These are phyloP conservation scores for Lucinisca nassula DNA, from an alignment of 2,888 invertebrate species.

Conservation along the genomic window DNA sequence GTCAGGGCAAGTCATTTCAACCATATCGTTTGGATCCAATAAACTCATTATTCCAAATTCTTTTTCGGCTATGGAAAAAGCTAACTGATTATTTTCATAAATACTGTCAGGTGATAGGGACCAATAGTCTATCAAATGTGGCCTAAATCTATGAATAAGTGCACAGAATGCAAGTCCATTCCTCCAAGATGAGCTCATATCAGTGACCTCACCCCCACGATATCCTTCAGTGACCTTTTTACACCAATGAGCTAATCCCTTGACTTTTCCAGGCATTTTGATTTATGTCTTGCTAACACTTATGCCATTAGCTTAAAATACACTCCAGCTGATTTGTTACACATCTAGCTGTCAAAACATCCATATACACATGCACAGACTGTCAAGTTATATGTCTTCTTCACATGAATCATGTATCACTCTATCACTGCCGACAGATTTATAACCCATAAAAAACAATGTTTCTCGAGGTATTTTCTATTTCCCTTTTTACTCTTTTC, in stretches of 20 bases:
- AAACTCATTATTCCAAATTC: constrained; percentile 59
- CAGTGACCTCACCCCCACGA: constrained; percentile 46
- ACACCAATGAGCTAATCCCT: constrained; percentile 63
- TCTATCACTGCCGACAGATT: neutral
- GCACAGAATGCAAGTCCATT: constrained; percentile 69
- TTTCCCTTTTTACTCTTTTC: neutral
- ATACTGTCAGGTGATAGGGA: constrained; percentile 55
- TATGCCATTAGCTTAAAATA: neutral
- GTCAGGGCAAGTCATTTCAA: constrained; percentile 55
- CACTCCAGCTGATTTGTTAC: neutral
- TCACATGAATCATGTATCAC: neutral
- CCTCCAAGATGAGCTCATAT: constrained; percentile 68
- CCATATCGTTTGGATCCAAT: constrained; percentile 66
- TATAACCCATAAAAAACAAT: neutral
- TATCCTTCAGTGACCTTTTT: constrained; percentile 58
- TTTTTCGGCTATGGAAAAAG: constrained; percentile 57
- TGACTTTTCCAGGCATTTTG: constrained; percentile 67
- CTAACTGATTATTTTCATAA: constrained; percentile 62
- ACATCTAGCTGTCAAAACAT: neutral
- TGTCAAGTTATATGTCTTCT: neutral
- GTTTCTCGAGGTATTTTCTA: neutral
- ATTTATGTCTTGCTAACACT: neutral
- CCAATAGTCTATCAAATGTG: constrained; percentile 63
- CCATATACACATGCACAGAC: neutral
- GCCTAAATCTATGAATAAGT: constrained; percentile 61